phyloP scores from a whole-genome alignment of 2,888 invertebrate species.

The Acleris literana region DNA sequence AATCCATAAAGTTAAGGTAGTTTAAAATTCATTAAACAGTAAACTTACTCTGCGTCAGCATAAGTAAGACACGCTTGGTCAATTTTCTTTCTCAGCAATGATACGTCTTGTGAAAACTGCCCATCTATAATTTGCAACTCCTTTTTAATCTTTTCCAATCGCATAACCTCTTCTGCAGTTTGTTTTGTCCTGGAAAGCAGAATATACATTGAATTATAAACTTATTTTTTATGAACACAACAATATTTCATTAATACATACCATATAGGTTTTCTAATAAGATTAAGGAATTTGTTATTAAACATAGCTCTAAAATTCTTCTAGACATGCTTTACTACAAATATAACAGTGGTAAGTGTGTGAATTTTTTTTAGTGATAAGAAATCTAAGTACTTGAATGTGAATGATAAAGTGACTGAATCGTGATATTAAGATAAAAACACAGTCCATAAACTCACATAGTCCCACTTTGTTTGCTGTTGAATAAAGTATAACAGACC shows the following conservation, averaged over 20 bases:
- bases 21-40: neutral
- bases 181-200: conserved; percentile 85
- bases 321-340: conserved; percentile 38
- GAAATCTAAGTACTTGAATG: conserved; percentile 27
- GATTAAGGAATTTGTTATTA: conserved; percentile 52
- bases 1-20: too few relatives aligned
- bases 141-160: conserved; percentile 85
- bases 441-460: conserved; percentile 18
- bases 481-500: neutral
- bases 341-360: conserved; percentile 20
- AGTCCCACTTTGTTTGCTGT: conserved; percentile 17
- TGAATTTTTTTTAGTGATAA: conserved; percentile 30
- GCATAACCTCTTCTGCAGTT: conserved; percentile 87
- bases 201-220: neutral
- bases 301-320: conserved; percentile 42
- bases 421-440: conserved; percentile 31
- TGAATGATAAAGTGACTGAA: conserved; percentile 32
- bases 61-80: conserved; percentile 89
- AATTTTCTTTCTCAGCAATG: conserved; percentile 89
- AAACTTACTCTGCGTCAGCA: conserved; percentile 88
- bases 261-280: conserved; percentile 61
- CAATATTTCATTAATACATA: conserved; percentile 38
- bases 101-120: conserved; percentile 89
- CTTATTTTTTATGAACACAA: neutral
- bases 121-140: conserved; percentile 86